Conservation (phyloP, 2,888 invertebrate genomes). For the Platynereis dumerilii region DNA sequence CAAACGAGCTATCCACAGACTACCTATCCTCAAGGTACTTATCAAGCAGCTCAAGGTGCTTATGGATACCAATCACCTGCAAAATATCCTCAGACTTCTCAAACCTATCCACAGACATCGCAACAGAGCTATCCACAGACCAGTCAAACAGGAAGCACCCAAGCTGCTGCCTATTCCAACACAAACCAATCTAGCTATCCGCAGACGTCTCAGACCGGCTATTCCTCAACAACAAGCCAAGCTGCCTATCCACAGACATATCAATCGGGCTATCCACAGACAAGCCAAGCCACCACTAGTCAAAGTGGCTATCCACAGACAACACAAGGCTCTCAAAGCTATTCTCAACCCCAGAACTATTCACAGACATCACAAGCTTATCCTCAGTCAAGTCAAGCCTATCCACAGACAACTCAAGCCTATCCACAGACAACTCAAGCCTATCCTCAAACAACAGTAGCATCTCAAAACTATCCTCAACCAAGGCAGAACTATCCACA, state of each 20-base stretch:
- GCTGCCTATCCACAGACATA: slow-evolving; percentile 1
- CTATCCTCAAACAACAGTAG: background rate
- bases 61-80: background rate
- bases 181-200: background rate
- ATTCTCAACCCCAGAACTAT: too few relatives aligned
- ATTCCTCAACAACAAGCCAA: background rate
- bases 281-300: background rate
- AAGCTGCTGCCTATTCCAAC: background rate
- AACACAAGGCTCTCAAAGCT: background rate
- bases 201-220: background rate
- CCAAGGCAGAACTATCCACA: background rate
- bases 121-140: slow-evolving; percentile 5
- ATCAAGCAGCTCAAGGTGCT: background rate
- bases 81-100: background rate
- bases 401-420: background rate
- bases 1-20: background rate
- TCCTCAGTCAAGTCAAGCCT: slow-evolving; percentile 5
- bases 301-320: background rate
- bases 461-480: background rate
- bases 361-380: background rate
- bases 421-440: background rate
- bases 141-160: slow-evolving; percentile 15
- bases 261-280: slow-evolving; percentile 21
- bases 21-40: slow-evolving; percentile 3
- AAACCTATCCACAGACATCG: background rate